Evolutionary conservation across 2,113 vertebrate genomes (phyloP).

Genomic region (Hystrix brachyura): DNA sequence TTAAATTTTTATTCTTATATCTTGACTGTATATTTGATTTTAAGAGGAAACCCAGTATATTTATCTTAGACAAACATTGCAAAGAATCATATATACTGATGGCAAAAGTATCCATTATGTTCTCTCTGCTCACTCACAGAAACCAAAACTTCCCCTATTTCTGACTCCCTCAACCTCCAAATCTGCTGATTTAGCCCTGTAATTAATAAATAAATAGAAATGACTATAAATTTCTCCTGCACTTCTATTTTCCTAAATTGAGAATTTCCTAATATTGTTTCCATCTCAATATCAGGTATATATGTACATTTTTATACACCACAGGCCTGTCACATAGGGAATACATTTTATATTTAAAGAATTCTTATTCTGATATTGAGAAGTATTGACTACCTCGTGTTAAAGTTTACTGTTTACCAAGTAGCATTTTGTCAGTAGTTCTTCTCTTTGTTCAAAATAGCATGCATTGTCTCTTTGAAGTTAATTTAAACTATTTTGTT

Average conservation of each 20-base stretch:
- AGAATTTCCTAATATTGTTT: neutral
- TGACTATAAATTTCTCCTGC: neutral
- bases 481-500: constrained; percentile 83
- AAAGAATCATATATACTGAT: neutral
- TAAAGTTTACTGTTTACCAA: constrained; percentile 72
- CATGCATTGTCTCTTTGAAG: constrained; percentile 71
- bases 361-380: neutral
- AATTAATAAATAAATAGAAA: neutral
- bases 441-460: constrained; percentile 70
- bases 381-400: constrained; percentile 28
- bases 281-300: neutral
- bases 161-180: neutral
- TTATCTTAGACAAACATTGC: neutral
- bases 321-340: neutral
- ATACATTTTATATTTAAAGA: neutral
- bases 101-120: neutral
- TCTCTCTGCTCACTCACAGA: accelerated
- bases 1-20: neutral
- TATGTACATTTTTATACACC: neutral
- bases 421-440: constrained; percentile 65
- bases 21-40: neutral
- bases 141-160: neutral
- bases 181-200: neutral
- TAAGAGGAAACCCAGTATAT: neutral
- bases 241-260: constrained; percentile 16